These are phyloP conservation scores for Cyclopterus lumpus DNA, from an alignment of 2,797 vertebrate species.

Conservation along the genomic window DNA sequence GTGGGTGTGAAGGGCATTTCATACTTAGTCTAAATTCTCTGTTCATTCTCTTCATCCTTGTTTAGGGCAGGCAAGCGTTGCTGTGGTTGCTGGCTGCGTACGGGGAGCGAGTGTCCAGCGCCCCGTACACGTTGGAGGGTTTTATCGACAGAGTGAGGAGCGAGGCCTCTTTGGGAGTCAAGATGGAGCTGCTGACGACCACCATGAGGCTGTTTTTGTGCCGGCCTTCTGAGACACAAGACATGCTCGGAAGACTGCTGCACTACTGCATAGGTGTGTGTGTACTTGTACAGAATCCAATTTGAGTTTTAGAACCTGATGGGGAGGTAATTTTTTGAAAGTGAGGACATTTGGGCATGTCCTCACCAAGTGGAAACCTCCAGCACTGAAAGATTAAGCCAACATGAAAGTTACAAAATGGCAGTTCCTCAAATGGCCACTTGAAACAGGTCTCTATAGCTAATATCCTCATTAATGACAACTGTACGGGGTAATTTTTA, in stretches of 20 bases:
- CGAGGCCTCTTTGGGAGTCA: slow-evolving; percentile 86
- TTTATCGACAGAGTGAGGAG: slow-evolving; percentile 89
- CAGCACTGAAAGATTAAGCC: no score
- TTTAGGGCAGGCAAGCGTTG: slow-evolving; percentile 92
- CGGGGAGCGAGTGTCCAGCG: slow-evolving; percentile 86
- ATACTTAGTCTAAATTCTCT: not conserved
- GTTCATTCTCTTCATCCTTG: not conserved
- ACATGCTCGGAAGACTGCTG: slow-evolving; percentile 91
- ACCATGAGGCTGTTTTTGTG: slow-evolving; percentile 89
- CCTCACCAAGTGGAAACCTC: no score
- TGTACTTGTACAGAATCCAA: slow-evolving; percentile 22
- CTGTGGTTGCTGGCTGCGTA: slow-evolving; percentile 93
- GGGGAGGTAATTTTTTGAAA: not conserved
- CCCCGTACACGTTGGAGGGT: slow-evolving; percentile 92
- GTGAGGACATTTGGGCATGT: not conserved
- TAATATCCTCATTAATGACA: not conserved
- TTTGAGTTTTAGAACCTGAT: not conserved
- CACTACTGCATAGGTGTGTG: slow-evolving; percentile 89
- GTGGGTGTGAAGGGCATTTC: not conserved
- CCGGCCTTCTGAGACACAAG: slow-evolving; percentile 94
- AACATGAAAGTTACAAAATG: no score
- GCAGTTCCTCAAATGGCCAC: no score
- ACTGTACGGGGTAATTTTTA: not conserved
- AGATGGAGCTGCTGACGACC: slow-evolving; percentile 92
- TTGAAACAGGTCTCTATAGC: not conserved